Conservation (phyloP, 2,888 invertebrate species). For the Aquatica leii region DNA sequence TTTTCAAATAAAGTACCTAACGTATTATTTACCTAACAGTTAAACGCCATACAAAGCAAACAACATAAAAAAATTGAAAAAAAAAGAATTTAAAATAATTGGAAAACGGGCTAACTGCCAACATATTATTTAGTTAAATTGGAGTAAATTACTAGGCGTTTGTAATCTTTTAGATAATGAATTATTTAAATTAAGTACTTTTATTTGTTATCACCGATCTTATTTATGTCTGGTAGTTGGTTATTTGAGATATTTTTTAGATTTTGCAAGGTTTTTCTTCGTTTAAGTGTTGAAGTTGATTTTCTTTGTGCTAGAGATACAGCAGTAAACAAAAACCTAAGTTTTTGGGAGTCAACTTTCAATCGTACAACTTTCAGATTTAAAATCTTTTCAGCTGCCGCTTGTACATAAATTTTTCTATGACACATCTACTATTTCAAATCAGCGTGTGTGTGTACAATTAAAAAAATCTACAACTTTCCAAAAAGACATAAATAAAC, state of each 20-base stretch:
- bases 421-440: too few relatives aligned
- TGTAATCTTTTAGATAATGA: too few relatives aligned
- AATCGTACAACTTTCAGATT: constrained; percentile 4
- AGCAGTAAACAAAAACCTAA: not conserved
- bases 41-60: constrained; percentile 9
- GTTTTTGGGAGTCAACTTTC: constrained; percentile 18
- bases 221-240: too few relatives aligned
- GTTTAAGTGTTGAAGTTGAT: constrained; percentile 16
- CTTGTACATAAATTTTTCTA: too few relatives aligned
- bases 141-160: too few relatives aligned
- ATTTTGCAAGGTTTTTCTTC: too few relatives aligned
- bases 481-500: constrained; percentile 18
- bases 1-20: constrained; percentile 1
- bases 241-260: constrained; percentile 13
- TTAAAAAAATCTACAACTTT: constrained; percentile 33
- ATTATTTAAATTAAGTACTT: constrained; percentile 13
- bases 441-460: constrained; percentile 35
- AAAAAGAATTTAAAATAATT: constrained; percentile 6
- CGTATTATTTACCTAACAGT: not conserved
- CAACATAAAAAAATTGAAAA: not conserved
- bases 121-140: constrained; percentile 16
- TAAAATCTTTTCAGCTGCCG: too few relatives aligned
- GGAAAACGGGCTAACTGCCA: constrained; percentile 12
- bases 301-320: constrained; percentile 1
- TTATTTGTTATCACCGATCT: too few relatives aligned